These are phyloP conservation scores for Heterotis niloticus DNA, from an alignment of 2,113 vertebrate species.

Conservation along the genomic window DNA sequence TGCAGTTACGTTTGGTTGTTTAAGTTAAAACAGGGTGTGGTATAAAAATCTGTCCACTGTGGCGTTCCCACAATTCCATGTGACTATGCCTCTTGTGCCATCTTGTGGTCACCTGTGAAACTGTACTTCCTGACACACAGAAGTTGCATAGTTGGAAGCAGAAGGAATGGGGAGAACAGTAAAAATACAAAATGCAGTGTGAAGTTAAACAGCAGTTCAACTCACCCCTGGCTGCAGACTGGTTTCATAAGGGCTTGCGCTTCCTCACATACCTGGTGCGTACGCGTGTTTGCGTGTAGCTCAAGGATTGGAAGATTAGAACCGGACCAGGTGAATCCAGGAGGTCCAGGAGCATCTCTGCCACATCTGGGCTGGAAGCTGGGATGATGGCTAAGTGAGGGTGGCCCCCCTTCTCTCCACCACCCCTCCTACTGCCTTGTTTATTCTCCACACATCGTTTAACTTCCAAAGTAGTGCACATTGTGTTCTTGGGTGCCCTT, in stretches of 20 bases:
- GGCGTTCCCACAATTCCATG: too few relatives aligned
- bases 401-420: constrained; percentile 20
- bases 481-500: constrained; percentile 19
- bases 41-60: too few relatives aligned
- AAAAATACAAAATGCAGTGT: not conserved
- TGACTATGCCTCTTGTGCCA: not conserved
- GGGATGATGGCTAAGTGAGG: too few relatives aligned
- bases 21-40: too few relatives aligned
- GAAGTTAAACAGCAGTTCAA: not conserved
- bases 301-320: too few relatives aligned
- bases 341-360: not conserved
- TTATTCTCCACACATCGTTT: constrained; percentile 31
- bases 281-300: too few relatives aligned
- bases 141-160: not conserved
- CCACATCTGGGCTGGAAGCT: too few relatives aligned
- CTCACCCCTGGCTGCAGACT: not conserved
- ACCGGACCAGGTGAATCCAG: not conserved
- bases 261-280: too few relatives aligned
- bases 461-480: constrained; percentile 32
- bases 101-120: constrained; percentile 9
- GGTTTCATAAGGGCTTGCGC: too few relatives aligned
- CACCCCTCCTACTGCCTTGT: constrained; percentile 27
- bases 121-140: not conserved
- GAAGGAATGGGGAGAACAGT: not conserved
- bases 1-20: too few relatives aligned